Conservation (phyloP, 2,888 invertebrate genomes). For the Cactoblastis cactorum region DNA sequence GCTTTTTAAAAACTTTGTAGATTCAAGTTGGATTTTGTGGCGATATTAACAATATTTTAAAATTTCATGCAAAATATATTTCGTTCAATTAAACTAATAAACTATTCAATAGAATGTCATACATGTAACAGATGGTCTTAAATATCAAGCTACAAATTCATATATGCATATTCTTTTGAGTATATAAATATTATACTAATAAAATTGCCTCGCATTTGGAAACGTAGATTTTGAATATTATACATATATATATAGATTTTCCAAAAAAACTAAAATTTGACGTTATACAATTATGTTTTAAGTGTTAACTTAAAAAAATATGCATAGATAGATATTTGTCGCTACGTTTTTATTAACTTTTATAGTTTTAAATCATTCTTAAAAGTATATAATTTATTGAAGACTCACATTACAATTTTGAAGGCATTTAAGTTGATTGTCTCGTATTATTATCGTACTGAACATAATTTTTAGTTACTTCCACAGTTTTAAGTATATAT, state of each 20-base stretch:
- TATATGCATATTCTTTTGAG: constrained; percentile 54
- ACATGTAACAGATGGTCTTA: constrained; percentile 71
- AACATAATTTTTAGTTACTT: constrained; percentile 12
- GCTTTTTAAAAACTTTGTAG: constrained; percentile 60
- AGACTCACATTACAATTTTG: not conserved
- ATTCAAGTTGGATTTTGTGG: constrained; percentile 73
- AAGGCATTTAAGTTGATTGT: not conserved
- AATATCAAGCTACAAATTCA: constrained; percentile 30
- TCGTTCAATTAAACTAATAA: constrained; percentile 33
- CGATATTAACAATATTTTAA: constrained; percentile 50
- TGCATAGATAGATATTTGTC: constrained; percentile 38
- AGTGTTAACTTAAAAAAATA: constrained; percentile 52
- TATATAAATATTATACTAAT: constrained; percentile 59
- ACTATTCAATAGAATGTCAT: constrained; percentile 45
- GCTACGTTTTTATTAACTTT: not conserved
- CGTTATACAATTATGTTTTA: constrained; percentile 64
- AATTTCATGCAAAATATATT: constrained; percentile 25
- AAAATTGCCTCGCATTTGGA: constrained; percentile 79
- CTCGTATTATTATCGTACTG: not conserved
- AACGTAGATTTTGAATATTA: constrained; percentile 75
- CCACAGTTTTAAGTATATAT: constrained; percentile 23
- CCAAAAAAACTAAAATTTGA: constrained; percentile 67
- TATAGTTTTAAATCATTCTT: too few species aligned
- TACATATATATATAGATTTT: constrained; percentile 65
- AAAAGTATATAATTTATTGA: too few species aligned